A percentile compares a stretch with the other conserved stretches of the same genome.
phyloP scores from a whole-genome alignment of 2,113 vertebrate genomes.

The Eupsittula cactorum region DNA sequence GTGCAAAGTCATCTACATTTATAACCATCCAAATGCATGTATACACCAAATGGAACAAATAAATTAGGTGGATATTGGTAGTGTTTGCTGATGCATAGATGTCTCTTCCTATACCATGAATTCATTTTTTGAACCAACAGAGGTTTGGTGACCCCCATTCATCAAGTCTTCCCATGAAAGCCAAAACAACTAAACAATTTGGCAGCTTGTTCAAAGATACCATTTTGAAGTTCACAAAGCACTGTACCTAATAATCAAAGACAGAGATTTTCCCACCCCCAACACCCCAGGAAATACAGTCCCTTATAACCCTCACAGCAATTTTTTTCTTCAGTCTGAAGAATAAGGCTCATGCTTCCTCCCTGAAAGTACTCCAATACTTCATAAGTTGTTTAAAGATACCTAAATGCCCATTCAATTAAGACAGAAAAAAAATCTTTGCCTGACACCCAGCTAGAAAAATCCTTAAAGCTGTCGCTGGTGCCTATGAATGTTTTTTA shows the following conservation, averaged over 20 bases:
- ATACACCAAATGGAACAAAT: not conserved
- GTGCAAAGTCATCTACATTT: not conserved
- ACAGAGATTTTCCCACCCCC: not conserved
- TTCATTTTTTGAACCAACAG: not conserved
- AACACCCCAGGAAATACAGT: not conserved
- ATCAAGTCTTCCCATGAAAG: not conserved
- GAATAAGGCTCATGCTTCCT: constrained; percentile 4
- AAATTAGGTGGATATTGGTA: not conserved
- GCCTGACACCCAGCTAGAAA: not conserved
- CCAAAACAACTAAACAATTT: constrained; percentile 1
- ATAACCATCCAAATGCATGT: not conserved
- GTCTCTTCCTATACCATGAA: not conserved
- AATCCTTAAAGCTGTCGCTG: not conserved
- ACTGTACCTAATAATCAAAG: not conserved
- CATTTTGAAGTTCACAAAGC: not conserved
- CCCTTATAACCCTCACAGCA: constrained; percentile 1
- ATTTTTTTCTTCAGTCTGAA: constrained; percentile 4
- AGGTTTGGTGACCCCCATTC: not conserved
- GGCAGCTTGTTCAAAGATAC: constrained; percentile 26
- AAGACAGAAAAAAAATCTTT: not conserved
- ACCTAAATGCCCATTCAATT: not conserved
- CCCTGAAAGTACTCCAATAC: constrained; percentile 21
- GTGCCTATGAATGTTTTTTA: not conserved
- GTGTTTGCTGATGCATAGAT: not conserved
- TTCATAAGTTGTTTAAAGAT: constrained; percentile 27